A percentile compares a stretch with the other conserved stretches of the same genome.
phyloP scores from a whole-genome alignment of 2,888 invertebrate genomes.

The Caradrina clavipalpis region DNA sequence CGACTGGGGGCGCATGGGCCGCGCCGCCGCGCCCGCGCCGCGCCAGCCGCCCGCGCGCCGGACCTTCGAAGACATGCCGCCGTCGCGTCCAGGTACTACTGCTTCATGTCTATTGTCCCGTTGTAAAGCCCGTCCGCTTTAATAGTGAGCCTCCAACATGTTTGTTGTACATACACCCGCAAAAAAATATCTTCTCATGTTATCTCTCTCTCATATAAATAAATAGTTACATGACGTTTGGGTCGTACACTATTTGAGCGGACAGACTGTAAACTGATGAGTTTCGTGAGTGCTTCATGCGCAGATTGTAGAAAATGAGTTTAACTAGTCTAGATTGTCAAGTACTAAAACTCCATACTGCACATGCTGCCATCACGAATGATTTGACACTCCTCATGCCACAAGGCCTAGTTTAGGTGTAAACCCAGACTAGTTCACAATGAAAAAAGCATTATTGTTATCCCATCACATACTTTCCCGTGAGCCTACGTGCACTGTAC shows the following conservation, averaged over 20 bases:
- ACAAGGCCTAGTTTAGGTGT: too few relatives aligned
- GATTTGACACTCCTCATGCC: too few relatives aligned
- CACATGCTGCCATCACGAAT: too few relatives aligned
- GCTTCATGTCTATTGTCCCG: neutral
- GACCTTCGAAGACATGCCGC: conserved; percentile 86
- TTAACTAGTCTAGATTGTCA: too few relatives aligned
- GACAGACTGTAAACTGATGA: neutral
- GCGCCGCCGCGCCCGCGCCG: conserved; percentile 73
- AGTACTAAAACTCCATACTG: too few relatives aligned
- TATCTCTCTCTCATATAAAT: too few relatives aligned
- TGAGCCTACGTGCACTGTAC: neutral
- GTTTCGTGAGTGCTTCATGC: too few relatives aligned
- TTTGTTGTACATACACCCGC: too few relatives aligned
- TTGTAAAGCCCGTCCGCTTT: neutral
- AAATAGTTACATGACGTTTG: neutral
- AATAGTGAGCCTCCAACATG: too few relatives aligned
- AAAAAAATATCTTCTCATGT: neutral
- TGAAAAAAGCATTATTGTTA: neutral
- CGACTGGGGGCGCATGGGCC: conserved; percentile 84
- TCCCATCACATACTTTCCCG: neutral
- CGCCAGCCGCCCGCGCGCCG: conserved; percentile 70
- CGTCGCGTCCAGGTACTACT: conserved; percentile 79
- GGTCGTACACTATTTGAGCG: conserved; percentile 2
- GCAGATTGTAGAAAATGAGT: too few relatives aligned
- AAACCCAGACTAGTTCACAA: neutral